phyloP scores from a whole-genome alignment of 1,140 invertebrate species.

The Solenopsis invicta region DNA sequence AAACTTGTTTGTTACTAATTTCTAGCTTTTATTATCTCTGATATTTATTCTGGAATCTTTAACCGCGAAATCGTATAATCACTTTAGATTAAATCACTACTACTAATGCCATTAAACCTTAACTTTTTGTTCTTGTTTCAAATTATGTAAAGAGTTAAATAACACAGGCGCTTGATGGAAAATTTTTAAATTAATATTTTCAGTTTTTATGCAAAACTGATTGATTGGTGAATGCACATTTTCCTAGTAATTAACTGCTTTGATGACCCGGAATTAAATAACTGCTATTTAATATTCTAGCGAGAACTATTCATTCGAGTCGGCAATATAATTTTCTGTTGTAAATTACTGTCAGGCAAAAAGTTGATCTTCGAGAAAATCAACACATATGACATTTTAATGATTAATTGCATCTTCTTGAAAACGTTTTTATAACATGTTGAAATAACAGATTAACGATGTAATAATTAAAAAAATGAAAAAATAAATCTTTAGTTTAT shows the following conservation, averaged over 20 bases:
- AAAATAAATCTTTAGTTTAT: slow-evolving; percentile 34
- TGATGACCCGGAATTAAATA: background rate
- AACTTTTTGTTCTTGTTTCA: background rate
- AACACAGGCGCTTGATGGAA: no score
- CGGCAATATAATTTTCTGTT: slow-evolving; percentile 23
- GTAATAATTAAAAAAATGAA: background rate
- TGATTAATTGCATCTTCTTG: slow-evolving; percentile 2
- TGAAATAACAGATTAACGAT: background rate
- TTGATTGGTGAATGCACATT: background rate
- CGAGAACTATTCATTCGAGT: background rate
- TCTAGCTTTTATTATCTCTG: slow-evolving; percentile 31
- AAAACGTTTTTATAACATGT: background rate
- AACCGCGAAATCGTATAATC: background rate
- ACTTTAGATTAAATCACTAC: background rate
- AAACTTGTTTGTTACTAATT: slow-evolving; percentile 42
- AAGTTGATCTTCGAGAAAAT: slow-evolving; percentile 10
- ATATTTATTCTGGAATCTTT: background rate
- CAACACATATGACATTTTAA: background rate
- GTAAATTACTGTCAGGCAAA: background rate
- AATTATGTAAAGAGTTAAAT: background rate
- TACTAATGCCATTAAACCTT: background rate
- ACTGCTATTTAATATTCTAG: slow-evolving; percentile 19
- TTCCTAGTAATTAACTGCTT: background rate
- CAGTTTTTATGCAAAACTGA: background rate
- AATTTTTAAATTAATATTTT: background rate